phyloP scores from a whole-genome alignment of 2,113 vertebrate species.

The Cariama cristata region DNA sequence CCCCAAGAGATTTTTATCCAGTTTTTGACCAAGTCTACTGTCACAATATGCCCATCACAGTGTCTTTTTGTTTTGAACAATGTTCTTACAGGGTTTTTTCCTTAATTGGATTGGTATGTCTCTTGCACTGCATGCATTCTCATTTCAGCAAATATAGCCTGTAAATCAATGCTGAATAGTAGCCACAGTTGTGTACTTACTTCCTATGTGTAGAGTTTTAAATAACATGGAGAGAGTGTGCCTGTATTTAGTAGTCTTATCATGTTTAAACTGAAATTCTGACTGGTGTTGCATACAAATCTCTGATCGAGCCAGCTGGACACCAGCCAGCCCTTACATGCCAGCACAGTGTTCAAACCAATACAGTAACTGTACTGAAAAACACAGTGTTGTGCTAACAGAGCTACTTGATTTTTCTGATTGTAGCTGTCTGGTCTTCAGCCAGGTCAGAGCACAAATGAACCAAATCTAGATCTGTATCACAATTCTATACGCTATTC shows the following conservation, averaged over 20 bases:
- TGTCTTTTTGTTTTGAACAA: not conserved
- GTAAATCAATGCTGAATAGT: not conserved
- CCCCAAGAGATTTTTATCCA: not conserved
- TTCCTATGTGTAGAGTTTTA: not conserved
- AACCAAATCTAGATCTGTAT: not conserved
- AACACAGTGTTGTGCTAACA: not conserved
- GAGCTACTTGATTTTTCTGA: not conserved
- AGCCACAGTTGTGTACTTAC: not conserved
- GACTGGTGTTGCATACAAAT: not conserved
- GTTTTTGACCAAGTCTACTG: not conserved
- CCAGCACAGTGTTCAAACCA: not conserved
- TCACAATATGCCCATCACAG: accelerated
- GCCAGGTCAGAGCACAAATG: not conserved
- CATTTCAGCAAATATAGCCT: not conserved
- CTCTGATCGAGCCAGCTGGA: not conserved
- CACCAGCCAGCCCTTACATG: not conserved
- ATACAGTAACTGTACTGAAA: not conserved
- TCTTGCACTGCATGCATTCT: not conserved
- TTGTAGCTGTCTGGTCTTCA: not conserved
- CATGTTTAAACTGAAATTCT: not conserved
- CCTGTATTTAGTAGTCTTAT: not conserved
- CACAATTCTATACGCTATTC: not conserved
- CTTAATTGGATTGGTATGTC: not conserved
- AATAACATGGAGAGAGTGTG: not conserved
- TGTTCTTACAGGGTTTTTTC: not conserved